Conservation (phyloP, 2,888 invertebrate genomes). For the Sinodicranocentrus sp. region DNA sequence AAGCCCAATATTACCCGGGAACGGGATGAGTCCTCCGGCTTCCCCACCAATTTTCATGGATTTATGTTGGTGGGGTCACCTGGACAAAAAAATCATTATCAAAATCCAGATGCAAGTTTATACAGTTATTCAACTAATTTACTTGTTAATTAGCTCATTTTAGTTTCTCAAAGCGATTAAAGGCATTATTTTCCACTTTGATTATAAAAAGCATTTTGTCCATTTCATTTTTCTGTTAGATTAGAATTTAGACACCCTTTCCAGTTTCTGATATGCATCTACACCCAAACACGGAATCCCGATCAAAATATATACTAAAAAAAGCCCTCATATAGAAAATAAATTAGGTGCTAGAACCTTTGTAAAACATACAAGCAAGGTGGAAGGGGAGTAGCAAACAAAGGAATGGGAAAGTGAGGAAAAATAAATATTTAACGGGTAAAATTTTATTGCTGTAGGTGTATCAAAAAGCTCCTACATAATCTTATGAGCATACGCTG, state of each 20-base stretch:
- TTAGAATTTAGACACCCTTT: too few relatives aligned
- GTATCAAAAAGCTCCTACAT: not conserved
- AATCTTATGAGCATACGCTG: not conserved
- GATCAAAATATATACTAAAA: constrained; percentile 26
- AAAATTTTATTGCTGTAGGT: constrained; percentile 26
- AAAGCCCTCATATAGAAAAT: constrained; percentile 10
- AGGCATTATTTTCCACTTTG: too few relatives aligned
- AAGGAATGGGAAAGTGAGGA: constrained; percentile 4
- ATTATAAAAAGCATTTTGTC: too few relatives aligned
- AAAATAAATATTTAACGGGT: constrained; percentile 51
- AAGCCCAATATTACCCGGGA: constrained; percentile 48
- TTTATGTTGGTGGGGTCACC: constrained; percentile 59
- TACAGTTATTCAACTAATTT: too few relatives aligned
- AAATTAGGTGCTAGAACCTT: constrained; percentile 50
- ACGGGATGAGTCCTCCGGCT: constrained; percentile 32
- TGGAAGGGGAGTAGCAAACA: not conserved
- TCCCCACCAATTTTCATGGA: constrained; percentile 24
- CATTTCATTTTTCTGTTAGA: too few relatives aligned
- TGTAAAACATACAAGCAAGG: constrained; percentile 3
- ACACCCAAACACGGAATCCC: constrained; percentile 25
- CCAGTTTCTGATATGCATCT: not conserved
- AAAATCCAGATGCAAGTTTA: too few relatives aligned
- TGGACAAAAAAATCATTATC: too few relatives aligned
- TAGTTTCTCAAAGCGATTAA: not conserved
- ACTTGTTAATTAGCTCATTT: constrained; percentile 30